Evolutionary conservation across 2,888 invertebrate genomes (phyloP), one percentile per base, ranked within the genome.

Genomic region (Eledona agricola): DNA sequence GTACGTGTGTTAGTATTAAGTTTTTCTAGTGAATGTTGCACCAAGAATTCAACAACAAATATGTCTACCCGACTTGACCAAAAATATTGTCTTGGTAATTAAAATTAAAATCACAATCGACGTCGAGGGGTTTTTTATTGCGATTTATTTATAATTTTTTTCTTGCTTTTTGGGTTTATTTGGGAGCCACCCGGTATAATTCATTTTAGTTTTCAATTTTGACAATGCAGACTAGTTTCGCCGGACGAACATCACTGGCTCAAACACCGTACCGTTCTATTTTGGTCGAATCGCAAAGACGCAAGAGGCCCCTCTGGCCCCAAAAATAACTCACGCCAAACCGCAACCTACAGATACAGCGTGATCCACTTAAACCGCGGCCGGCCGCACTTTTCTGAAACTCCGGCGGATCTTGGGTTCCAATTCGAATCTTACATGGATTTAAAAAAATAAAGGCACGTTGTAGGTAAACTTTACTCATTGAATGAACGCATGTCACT

Each of bases 401-500:
- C n/a, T 31, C 7, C 2, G 4, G n/a, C 4, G 4, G 15, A 13
- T 19, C 10, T 34, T 12, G 2, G 31, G 4, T n/a, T 10, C 7
- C 16, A 16, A 5, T 15, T 3, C 7, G 2, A 32, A 9, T 16
- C 16, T 16, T n/a, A 4, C n/a, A 15, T 25, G 12, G 25, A n/a
- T 9, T 25, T 11, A 17, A 13, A 43, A 42, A 43, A 31, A 31
- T 43, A 22, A 29, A 31, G 4, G 26, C 45, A 45, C 45, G 45
- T 46, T 46, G 46, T 25, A 23, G 32, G 32, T 25, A 12, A 45
- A 45, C 32, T 45, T n/a, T 32, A 32, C 25, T 46, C 35, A 32
- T 50, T 50, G 50, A 40, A 38, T 50, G 51, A 60, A 60, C 52
- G 54, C 59, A 57, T 55, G 58, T 58, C 59, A 32, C 35, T 51